Conservation (phyloP, 37 sponge, comb jelly and placozoan species). For the Geodia barretti region DNA sequence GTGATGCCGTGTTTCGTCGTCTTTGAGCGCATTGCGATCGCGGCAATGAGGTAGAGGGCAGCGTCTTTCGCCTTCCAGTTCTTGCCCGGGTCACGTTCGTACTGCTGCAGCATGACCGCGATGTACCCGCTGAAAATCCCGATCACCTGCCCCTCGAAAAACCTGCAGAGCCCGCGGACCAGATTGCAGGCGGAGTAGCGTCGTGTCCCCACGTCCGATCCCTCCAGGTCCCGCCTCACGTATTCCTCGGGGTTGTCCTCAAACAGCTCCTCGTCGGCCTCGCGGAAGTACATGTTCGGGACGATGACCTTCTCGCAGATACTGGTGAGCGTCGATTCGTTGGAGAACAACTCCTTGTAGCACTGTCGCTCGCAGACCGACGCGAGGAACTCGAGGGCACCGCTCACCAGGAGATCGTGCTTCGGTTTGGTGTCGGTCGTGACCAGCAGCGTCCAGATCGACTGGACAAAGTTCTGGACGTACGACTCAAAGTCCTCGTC, state of each 20-base stretch:
- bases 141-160: slow-evolving; percentile 86
- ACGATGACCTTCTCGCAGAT: slow-evolving; percentile 97
- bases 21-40: slow-evolving; percentile 90
- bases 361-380: slow-evolving; percentile 85
- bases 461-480: slow-evolving; percentile 88
- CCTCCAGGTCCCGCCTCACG: slow-evolving; percentile 93
- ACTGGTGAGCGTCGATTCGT: slow-evolving; percentile 70
- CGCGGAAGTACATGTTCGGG: slow-evolving; percentile 86
- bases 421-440: slow-evolving; percentile 85
- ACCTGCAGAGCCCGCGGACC: slow-evolving; percentile 83
- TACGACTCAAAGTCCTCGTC: slow-evolving; percentile 91
- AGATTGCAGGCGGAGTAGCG: slow-evolving; percentile 95
- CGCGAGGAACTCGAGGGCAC: slow-evolving; percentile 96
- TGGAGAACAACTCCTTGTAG: slow-evolving; percentile 90
- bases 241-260: slow-evolving; percentile 99
- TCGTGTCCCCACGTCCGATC: slow-evolving; percentile 95
- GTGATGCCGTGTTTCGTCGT: slow-evolving; percentile 93
- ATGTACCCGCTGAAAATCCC: slow-evolving; percentile 82
- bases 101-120: slow-evolving; percentile 69
- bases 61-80: slow-evolving; percentile 95
- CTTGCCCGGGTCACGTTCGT: slow-evolving; percentile 59
- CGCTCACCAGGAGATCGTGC: slow-evolving; percentile 90
- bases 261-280: slow-evolving; percentile 96
- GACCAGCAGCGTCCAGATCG: slow-evolving; percentile 90
- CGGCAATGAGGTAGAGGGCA: slow-evolving; percentile 91